These are phyloP conservation scores for Cephalopholis sonnerati DNA, from an alignment of 2,113 vertebrate genomes.

Conservation along the genomic window DNA sequence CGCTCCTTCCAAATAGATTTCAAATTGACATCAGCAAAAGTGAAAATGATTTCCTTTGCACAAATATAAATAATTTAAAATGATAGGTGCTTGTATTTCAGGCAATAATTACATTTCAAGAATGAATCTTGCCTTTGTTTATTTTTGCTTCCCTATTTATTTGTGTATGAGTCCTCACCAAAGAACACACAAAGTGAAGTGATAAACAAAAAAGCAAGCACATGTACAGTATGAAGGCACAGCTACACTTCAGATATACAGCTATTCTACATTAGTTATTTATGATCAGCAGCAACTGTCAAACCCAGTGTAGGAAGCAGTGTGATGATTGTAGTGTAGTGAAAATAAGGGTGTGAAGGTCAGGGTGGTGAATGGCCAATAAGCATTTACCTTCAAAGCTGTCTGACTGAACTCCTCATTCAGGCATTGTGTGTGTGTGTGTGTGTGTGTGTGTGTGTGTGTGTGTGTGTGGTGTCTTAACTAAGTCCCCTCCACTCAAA, in stretches of 20 bases:
- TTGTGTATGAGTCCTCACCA: background rate
- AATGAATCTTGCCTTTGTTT: background rate
- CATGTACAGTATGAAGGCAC: conserved; percentile 6
- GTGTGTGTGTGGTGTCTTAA: too few relatives aligned
- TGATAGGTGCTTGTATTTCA: background rate
- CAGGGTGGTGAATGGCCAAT: conserved; percentile 5
- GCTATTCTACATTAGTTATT: conserved; percentile 39
- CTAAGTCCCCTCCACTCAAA: too few relatives aligned
- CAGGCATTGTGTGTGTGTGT: too few relatives aligned
- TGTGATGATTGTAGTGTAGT: background rate
- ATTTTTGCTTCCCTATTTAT: background rate
- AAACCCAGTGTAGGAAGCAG: conserved; percentile 24
- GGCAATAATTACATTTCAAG: conserved; percentile 1
- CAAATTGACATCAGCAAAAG: conserved; percentile 14
- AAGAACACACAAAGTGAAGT: background rate
- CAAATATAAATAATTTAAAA: conserved; percentile 1
- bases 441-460: too few relatives aligned
- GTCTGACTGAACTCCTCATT: background rate
- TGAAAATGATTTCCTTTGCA: conserved; percentile 1
- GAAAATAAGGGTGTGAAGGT: conserved; percentile 30
- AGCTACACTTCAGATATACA: conserved; percentile 22
- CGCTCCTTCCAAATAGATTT: conserved; percentile 23
- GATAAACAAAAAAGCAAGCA: background rate
- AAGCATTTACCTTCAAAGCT: conserved; percentile 13
- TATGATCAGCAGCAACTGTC: conserved; percentile 29